Base-by-base conservation (phyloP, 2,888 invertebrate species). In the Caenorhabditis macrosperma region DNA sequence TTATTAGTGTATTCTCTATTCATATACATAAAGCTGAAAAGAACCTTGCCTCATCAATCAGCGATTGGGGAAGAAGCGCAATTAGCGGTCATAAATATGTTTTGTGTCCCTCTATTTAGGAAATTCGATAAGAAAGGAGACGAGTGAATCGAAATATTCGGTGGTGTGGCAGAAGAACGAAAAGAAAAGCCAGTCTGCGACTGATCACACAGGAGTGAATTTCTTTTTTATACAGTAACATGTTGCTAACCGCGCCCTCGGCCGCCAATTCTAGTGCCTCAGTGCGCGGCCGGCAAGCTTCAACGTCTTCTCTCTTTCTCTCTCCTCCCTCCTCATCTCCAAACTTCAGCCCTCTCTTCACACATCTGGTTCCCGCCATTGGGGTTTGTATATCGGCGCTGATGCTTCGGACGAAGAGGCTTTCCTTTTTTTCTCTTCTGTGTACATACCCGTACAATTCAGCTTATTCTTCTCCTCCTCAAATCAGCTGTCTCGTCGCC, bases 321-420 rank as follows among this genome's bases (percentile, higher is more conserved):
- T 61, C 38, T 55, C 44, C 59, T 68, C 60, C 67, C 60, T 74
- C 68, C 63, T 63, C 60, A 57, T 60, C 46, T 38, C n/a, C 48
- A 48, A 38, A 17, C 41, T 60, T 44, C 20, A 10, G 35, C 24
- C 41, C 48, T 76, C 48, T 48, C 48, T 76, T 68, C 61, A 46
- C 52, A 59, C 77, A 74, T 74, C 74, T 74, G 74, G 74, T 74
- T 74, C 74, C 66, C 64, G 64, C 72, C 57, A 48, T 64, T 72
- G 57, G 63, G 61, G 61, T 61, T 71, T 71, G 71, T 64, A 55
- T 72, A 63, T 72, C 57, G 54, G 61, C 74, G 74, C 28, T 50
- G 57, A 64, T 64, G 57, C 24, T 50, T 72, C 35, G 46, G 64
- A 64, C 38, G 48, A 54, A 38, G 24, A 46, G 55, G 33, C 46